These are phyloP conservation scores for Euzophera pinguis DNA, from an alignment of 2,888 invertebrate species.

Conservation along the genomic window DNA sequence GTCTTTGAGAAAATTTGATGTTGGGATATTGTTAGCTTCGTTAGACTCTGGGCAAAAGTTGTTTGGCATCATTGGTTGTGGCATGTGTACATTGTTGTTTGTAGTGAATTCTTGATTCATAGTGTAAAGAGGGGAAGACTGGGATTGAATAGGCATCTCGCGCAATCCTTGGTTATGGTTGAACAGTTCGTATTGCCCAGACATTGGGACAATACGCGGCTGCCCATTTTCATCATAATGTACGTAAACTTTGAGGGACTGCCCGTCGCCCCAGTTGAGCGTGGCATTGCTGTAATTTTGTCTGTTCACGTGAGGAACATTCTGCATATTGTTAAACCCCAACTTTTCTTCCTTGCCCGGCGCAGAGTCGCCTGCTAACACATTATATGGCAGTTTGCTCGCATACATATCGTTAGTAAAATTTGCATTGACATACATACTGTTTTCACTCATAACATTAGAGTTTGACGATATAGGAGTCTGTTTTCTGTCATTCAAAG, in stretches of 20 bases:
- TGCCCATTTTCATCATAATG: slow-evolving; percentile 69
- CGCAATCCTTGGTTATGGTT: slow-evolving; percentile 59
- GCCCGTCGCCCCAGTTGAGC: slow-evolving; percentile 70
- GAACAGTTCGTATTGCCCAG: slow-evolving; percentile 70
- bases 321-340: slow-evolving; percentile 47
- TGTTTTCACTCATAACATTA: slow-evolving; percentile 52
- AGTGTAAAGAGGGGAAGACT: slow-evolving; percentile 56
- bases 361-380: slow-evolving; percentile 48
- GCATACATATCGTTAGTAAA: slow-evolving; percentile 61
- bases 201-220: slow-evolving; percentile 67
- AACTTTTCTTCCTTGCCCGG: slow-evolving; percentile 56
- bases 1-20: slow-evolving; percentile 83
- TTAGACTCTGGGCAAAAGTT: slow-evolving; percentile 46
- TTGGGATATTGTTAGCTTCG: slow-evolving; percentile 45
- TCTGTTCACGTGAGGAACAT: slow-evolving; percentile 45
- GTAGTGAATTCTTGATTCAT: slow-evolving; percentile 62
- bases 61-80: slow-evolving; percentile 34
- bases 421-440: slow-evolving; percentile 55
- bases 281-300: slow-evolving; percentile 69
- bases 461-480: slow-evolving; percentile 46
- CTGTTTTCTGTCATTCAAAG: slow-evolving; percentile 54
- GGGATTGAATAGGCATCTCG: slow-evolving; percentile 56
- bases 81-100: slow-evolving; percentile 50
- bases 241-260: slow-evolving; percentile 56
- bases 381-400: slow-evolving; percentile 58